Evolutionary conservation across 2,888 invertebrate genomes (phyloP).

Genomic region (Chrysopilus asiliformis): DNA sequence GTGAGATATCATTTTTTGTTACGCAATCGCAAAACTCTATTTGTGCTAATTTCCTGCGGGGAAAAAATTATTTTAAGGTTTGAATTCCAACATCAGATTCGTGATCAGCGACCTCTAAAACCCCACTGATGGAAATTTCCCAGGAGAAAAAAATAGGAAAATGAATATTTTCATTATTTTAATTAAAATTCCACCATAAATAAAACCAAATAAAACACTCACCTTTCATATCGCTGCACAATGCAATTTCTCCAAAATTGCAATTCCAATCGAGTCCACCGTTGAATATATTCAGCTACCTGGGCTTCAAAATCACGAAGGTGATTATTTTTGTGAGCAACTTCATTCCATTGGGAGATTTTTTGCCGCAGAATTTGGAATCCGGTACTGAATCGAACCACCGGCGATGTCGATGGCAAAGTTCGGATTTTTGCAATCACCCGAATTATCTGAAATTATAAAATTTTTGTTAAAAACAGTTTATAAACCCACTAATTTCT

Average conservation of each 20-base stretch:
- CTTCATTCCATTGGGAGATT: conserved; percentile 83
- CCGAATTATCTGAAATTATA: conserved; percentile 40
- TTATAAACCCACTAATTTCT: conserved; percentile 9
- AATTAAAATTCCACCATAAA: neutral
- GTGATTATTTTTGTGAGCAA: conserved; percentile 76
- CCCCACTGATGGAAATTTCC: too few species aligned
- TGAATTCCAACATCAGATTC: too few species aligned
- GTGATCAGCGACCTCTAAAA: too few species aligned
- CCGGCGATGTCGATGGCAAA: conserved; percentile 64
- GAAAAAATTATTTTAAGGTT: too few species aligned
- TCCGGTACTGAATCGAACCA: conserved; percentile 80
- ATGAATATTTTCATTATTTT: too few species aligned
- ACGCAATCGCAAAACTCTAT: too few species aligned
- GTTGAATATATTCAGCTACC: conserved; percentile 69
- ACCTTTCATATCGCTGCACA: conserved; percentile 51
- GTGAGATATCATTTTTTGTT: too few species aligned
- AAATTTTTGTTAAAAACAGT: conserved; percentile 6
- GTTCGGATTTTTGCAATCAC: conserved; percentile 47
- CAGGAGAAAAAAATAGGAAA: too few species aligned
- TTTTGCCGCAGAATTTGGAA: conserved; percentile 78
- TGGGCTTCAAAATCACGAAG: conserved; percentile 56
- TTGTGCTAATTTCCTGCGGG: too few species aligned
- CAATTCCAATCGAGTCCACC: conserved; percentile 85
- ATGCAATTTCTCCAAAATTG: conserved; percentile 77
- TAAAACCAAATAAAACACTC: conserved; percentile 9